Base-by-base conservation (phyloP, 2,888 invertebrate genomes). In the Pteria penguin region DNA sequence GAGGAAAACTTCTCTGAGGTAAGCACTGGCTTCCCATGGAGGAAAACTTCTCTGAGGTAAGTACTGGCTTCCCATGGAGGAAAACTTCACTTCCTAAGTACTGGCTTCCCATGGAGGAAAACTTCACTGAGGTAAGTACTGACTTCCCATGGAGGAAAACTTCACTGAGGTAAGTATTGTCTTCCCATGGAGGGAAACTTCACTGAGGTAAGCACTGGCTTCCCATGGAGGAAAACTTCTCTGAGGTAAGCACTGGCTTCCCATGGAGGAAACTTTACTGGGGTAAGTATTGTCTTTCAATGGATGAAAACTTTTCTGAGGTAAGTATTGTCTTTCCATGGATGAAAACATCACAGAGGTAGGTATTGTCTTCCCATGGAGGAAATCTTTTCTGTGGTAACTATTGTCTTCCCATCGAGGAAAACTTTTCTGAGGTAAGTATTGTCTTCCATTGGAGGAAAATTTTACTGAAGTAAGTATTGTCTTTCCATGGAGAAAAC, bases 201-300 rank as follows among this genome's bases (percentile, higher is more conserved):
- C 75, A 22, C 71, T 76, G 14, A n/a, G 81, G 81, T 3, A 68
- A 72, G 14, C 76, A 76, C 73, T 82, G 81, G 84, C 54, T 72
- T 33, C 45, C 61, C 24, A 72, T 67, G 62, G 67, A 67, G 36
- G 72, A 57, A 8, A 32, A 58, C 31, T 69, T 66, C 24, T 65
- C 32, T 11, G 66, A 75, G 58, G 67, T 61, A 69, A 26, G 33
- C 33, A 58, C 24, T 57, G n/a, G n/a, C n/a, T n/a, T n/a, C n/a
- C n/a, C n/a, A 61, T 26, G 26, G 14, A 26, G 22, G 1, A 14
- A 14, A 14, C 62, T 62, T 14, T 71, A 29, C 65, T 55, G 65
- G 36, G 66, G 18, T 32, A 65, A 22, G 31, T 62, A 14, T 14
- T 45, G 45, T 11, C 8, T 11, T 45, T 11, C 8, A 8, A 11